phyloP scores from a whole-genome alignment of 2,888 invertebrate genomes.

The Harmothoe impar region DNA sequence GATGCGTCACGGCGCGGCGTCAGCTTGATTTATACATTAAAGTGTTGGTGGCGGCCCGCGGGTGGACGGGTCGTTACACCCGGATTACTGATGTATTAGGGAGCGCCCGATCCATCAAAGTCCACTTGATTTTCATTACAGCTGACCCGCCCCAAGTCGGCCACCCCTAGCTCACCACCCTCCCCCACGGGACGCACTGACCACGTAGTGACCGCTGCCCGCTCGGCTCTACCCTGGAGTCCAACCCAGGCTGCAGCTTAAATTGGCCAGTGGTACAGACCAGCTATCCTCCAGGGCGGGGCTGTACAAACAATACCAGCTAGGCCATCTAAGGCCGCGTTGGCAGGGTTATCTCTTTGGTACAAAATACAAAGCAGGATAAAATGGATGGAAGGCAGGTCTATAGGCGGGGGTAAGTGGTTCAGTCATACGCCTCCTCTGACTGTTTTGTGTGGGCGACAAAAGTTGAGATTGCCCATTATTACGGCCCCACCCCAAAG shows the following conservation, averaged over 20 bases:
- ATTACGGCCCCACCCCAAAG: too few species aligned
- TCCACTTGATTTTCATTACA: constrained; percentile 61
- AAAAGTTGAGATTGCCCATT: too few species aligned
- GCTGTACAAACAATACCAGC: not conserved
- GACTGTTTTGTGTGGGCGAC: too few species aligned
- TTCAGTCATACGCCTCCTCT: too few species aligned
- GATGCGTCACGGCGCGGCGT: constrained; percentile 27
- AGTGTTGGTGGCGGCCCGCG: constrained; percentile 7
- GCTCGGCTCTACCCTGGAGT: not conserved
- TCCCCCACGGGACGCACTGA: not conserved
- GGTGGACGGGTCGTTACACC: constrained; percentile 27
- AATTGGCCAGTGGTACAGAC: too few species aligned
- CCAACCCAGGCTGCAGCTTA: too few species aligned
- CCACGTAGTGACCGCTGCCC: not conserved
- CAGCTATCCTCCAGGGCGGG: too few species aligned
- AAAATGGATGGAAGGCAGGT: too few species aligned
- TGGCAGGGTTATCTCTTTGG: too few species aligned
- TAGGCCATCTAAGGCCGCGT: not conserved
- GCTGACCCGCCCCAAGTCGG: constrained; percentile 40
- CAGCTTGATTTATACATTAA: constrained; percentile 61
- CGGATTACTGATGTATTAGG: constrained; percentile 60
- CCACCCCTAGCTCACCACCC: not conserved
- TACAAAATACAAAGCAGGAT: too few species aligned
- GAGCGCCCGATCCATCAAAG: constrained; percentile 31
- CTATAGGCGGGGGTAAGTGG: too few species aligned